Conservation (phyloP, 92 coral and sea anemone species). For the Muricea muricata region DNA sequence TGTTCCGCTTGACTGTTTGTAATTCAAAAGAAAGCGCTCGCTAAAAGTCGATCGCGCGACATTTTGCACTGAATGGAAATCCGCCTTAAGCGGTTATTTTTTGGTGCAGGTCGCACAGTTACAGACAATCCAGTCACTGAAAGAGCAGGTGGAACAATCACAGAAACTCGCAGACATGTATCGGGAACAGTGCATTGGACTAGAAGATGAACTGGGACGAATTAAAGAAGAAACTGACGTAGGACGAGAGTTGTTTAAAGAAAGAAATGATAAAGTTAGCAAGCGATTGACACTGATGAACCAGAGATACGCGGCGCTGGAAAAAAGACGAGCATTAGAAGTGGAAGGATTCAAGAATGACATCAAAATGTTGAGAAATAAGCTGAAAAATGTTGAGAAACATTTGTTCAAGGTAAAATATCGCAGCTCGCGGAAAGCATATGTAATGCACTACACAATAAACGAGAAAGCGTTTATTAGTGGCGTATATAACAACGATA, state of each 20-base stretch:
- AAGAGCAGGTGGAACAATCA: constrained; percentile 89
- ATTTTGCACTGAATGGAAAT: too few species aligned
- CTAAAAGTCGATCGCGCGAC: too few species aligned
- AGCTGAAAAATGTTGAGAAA: constrained; percentile 91
- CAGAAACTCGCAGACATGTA: constrained; percentile 98
- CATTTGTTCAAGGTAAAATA: constrained; percentile 87
- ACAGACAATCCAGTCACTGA: constrained; percentile 86
- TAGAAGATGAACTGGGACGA: constrained; percentile 91
- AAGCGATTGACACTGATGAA: constrained; percentile 89
- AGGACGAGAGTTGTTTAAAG: constrained; percentile 93
- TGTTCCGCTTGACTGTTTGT: too few species aligned
- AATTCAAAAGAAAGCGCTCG: too few species aligned
- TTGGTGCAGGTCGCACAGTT: constrained; percentile 71
- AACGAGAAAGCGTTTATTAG: too few species aligned
- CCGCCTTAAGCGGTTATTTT: background rate
- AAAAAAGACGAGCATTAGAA: constrained; percentile 88
- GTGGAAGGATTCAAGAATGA: constrained; percentile 98
- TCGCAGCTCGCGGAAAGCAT: background rate
- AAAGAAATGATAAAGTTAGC: constrained; percentile 91
- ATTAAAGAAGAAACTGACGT: constrained; percentile 95
- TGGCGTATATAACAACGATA: too few species aligned
- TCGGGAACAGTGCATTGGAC: constrained; percentile 96
- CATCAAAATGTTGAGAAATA: constrained; percentile 86
- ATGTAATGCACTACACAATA: too few species aligned
- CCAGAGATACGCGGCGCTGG: constrained; percentile 88